phyloP scores from a whole-genome alignment of 2,113 vertebrate species.

The Chloropsis hardwickii region DNA sequence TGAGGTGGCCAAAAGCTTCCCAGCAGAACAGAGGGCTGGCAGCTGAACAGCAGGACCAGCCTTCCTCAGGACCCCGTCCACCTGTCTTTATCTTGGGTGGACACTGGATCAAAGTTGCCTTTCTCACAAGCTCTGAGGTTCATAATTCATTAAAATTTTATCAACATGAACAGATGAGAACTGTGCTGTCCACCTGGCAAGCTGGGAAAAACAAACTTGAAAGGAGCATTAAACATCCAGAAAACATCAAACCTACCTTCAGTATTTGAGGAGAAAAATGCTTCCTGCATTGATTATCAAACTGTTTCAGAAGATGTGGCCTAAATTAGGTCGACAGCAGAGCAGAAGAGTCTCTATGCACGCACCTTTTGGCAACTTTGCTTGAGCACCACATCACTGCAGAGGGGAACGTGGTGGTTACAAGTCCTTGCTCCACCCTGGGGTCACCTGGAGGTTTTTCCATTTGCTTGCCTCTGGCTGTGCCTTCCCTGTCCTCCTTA shows the following conservation, averaged over 20 bases:
- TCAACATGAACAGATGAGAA: constrained; percentile 10
- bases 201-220: constrained; percentile 3
- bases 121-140: constrained; percentile 49
- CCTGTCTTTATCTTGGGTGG: constrained; percentile 18
- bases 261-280: constrained; percentile 20
- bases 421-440: background rate
- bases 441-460: background rate
- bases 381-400: constrained; percentile 1
- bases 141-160: constrained; percentile 29
- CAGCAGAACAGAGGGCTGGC: constrained; percentile 74
- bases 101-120: constrained; percentile 54
- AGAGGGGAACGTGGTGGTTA: background rate
- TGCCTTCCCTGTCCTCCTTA: constrained; percentile 32
- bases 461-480: constrained; percentile 42
- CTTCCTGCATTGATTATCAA: constrained; percentile 21
- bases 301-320: constrained; percentile 41
- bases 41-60: constrained; percentile 56
- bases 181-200: background rate
- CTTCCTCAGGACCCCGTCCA: constrained; percentile 48
- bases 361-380: constrained; percentile 18
- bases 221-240: constrained; percentile 10
- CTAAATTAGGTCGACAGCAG: constrained; percentile 65
- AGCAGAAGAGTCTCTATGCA: constrained; percentile 56
- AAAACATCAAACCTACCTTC: constrained; percentile 9
- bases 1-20: constrained; percentile 62